These are phyloP conservation scores for Corapipo altera DNA, from an alignment of 2,113 vertebrate species.

Conservation along the genomic window DNA sequence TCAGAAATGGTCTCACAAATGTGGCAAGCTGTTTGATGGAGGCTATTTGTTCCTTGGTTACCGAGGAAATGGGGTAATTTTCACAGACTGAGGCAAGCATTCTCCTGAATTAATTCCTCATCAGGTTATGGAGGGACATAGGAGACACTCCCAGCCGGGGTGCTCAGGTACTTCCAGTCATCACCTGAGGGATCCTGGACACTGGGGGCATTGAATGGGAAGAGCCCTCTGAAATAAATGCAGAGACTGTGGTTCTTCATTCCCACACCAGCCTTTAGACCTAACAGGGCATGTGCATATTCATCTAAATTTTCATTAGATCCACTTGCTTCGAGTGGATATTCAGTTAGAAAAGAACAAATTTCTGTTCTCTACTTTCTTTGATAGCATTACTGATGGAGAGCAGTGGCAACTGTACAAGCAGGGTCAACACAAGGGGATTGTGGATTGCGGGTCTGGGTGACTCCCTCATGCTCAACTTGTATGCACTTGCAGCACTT, in stretches of 20 bases:
- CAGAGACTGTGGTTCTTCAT: not conserved
- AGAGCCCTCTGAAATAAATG: not conserved
- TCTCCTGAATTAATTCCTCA: not conserved
- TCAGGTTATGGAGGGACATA: accelerated
- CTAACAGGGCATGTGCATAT: accelerated
- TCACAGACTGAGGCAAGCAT: not conserved
- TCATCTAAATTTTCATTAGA: not conserved
- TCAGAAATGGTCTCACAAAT: not conserved
- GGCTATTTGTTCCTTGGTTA: not conserved
- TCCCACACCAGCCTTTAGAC: not conserved
- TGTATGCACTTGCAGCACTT: not conserved
- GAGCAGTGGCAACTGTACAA: accelerated
- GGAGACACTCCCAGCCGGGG: not conserved
- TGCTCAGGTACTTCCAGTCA: not conserved
- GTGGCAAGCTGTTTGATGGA: not conserved
- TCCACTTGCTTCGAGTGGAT: not conserved
- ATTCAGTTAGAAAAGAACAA: not conserved
- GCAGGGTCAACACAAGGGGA: not conserved
- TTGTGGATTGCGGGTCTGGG: not conserved
- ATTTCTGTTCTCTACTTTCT: not conserved
- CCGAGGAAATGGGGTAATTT: not conserved
- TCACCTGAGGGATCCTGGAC: not conserved
- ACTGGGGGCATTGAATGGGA: not conserved
- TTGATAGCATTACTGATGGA: not conserved
- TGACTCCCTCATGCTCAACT: not conserved